Base-by-base conservation (phyloP, 1,140 invertebrate genomes). In the Cherax quadricarinatus region DNA sequence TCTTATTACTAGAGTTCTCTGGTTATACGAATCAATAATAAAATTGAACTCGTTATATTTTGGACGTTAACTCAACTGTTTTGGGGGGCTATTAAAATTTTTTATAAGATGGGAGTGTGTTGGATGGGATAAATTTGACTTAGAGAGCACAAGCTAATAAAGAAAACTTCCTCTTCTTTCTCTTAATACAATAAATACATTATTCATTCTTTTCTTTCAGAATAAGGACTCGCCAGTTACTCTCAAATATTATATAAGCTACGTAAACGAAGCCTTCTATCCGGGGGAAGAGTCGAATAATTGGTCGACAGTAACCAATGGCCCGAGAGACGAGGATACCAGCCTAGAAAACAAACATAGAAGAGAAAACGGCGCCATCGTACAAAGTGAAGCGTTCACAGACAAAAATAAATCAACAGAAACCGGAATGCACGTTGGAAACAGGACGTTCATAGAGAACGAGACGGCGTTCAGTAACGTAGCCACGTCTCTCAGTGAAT, bases 261-360 rank as follows among this genome's bases (percentile, higher is more conserved):
- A 82, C 57, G 57, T 30, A 18, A 89, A 89, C 21, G 80, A 89
- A 21, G 79, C 88, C 79, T 89, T 89, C 73, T 79, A 80, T 24
- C 62, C 49, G 9, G 18, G 9, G 14, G 88, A 89, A 3, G 88
- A 60, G 1, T 12, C 51, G 4, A 53, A 24, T 0, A 83, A 48
- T 10, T n/a, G 66, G 60, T 83, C 79, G 88, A 60, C 66, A 51
- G 57, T 78, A 1, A 78, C 85, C 79, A 81, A 51, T 3, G 14
- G 1, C 0, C 78, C 78, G 24, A 6, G 41, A 51, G 2, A 4
- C 51, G 9, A 81, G 0, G 7, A 16, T 3, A 2, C 51, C 70
- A 30, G 6, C 70, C 70, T 30, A 75, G 24, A 30, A 16, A 30
- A 30, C 6, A 30, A 3, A 24, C n/a, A 73, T 6, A n/a, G 3